Base-by-base conservation (phyloP, 2,888 invertebrate genomes). In the Leucoma salicis region DNA sequence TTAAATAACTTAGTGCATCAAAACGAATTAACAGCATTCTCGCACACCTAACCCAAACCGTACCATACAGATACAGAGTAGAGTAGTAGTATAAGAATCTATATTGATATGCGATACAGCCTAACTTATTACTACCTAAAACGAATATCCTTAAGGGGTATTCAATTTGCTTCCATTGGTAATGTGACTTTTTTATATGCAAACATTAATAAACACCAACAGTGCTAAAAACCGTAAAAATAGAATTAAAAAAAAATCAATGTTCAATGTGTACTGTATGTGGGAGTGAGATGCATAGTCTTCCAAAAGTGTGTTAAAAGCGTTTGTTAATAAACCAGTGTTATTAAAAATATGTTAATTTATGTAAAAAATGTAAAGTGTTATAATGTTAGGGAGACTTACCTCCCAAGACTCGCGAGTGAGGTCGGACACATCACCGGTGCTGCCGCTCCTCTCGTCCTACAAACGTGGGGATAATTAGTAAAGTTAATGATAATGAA, bases 351-450 rank as follows among this genome's bases (percentile, higher is more conserved):
- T 49, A 49, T 53, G 42, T 13, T 29, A 29, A 13, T 42, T 44
- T 36, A 39, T 51, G 43, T 38, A 35, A 38, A 33, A 13, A 33
- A 33, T 48, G 39, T 39, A 14, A 13, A 29, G 33, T 15, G 16
- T 13, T 45, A 36, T 32, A 36, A 31, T 29, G n/a, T 29, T 24
- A 13, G 21, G n/a, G 45, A 31, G 27, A 91, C 95, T 93, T 87
- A 97, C 97, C 96, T 97, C 97, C 97, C 97, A 97, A 50, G 96
- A 96, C 81, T 97, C 96, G 73, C 95, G 93, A 39, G 96, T 96
- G 53, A 96, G 90, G 70, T 96, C 96, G 7, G 93, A 91, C 25
- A 95, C 93, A 75, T 95, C 95, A 42, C 93, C 94, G 46, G 93
- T 92, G 70, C 93, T 94, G 57, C 91, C 92, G 47, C 91, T 91